Conservation (phyloP, 2,113 vertebrate species). For the Poicephalus gulielmi region DNA sequence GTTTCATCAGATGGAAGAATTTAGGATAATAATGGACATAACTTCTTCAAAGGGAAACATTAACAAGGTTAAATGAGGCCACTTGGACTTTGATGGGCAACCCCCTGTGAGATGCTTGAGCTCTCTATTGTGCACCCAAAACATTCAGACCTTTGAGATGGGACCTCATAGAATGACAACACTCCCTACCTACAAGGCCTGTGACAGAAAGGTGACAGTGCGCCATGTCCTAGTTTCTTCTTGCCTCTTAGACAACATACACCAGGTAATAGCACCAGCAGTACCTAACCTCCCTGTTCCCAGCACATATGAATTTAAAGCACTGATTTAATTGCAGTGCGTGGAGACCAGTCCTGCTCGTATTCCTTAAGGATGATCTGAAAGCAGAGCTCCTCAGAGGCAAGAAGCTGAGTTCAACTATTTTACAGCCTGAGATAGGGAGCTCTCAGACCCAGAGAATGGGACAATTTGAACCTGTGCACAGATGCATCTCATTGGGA, state of each 20-base stretch:
- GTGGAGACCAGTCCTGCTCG: neutral
- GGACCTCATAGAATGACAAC: neutral
- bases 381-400: neutral
- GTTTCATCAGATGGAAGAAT: neutral
- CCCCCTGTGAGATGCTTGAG: neutral
- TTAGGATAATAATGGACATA: neutral
- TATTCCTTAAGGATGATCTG: neutral
- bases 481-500: neutral
- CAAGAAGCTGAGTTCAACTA: neutral
- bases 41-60: neutral
- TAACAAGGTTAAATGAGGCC: neutral
- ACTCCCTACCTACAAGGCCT: neutral
- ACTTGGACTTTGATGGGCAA: neutral
- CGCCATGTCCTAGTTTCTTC: neutral
- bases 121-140: neutral
- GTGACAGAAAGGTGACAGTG: neutral
- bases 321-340: accelerated
- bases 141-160: neutral
- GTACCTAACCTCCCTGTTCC: neutral
- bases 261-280: neutral
- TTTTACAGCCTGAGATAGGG: neutral
- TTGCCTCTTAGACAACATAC: neutral
- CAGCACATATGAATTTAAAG: neutral
- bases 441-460: accelerated
- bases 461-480: neutral